Evolutionary conservation across 2,888 invertebrate species (phyloP).

Genomic region (Macaria notata): DNA sequence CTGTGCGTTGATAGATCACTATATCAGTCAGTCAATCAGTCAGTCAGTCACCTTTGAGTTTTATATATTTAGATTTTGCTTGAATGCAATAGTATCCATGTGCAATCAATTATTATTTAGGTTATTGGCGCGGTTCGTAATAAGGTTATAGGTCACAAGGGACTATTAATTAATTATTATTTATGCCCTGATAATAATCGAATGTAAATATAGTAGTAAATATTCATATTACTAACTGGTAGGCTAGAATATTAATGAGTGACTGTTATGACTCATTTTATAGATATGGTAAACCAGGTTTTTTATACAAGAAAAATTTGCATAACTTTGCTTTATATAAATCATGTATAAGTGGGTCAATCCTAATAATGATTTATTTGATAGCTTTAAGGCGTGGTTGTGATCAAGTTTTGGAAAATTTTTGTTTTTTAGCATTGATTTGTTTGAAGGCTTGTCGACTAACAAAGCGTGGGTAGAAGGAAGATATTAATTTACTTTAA

Average conservation of each 20-base stretch:
- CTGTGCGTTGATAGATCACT: too few species aligned
- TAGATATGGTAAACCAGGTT: not conserved
- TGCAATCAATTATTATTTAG: constrained; percentile 1
- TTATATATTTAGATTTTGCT: too few species aligned
- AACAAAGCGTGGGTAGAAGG: too few species aligned
- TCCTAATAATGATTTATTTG: not conserved
- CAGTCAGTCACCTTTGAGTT: too few species aligned
- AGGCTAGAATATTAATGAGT: constrained; percentile 13
- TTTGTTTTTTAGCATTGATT: too few species aligned
- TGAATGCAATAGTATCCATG: not conserved
- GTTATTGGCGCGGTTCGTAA: constrained; percentile 15
- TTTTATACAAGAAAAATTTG: too few species aligned
- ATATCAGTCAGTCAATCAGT: too few species aligned
- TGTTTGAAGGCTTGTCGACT: too few species aligned
- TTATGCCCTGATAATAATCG: constrained; percentile 12
- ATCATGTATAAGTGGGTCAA: too few species aligned
- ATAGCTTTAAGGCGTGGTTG: not conserved
- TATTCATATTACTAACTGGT: constrained; percentile 11
- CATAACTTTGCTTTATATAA: too few species aligned
- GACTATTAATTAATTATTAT: constrained; percentile 17
- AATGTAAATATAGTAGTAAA: constrained; percentile 16
- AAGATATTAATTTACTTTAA: too few species aligned
- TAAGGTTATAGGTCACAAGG: constrained; percentile 15
- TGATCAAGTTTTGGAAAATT: too few species aligned
- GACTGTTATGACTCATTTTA: constrained; percentile 8